phyloP scores from a whole-genome alignment of 2,797 vertebrate species.

The Epinephelus malabaricus region DNA sequence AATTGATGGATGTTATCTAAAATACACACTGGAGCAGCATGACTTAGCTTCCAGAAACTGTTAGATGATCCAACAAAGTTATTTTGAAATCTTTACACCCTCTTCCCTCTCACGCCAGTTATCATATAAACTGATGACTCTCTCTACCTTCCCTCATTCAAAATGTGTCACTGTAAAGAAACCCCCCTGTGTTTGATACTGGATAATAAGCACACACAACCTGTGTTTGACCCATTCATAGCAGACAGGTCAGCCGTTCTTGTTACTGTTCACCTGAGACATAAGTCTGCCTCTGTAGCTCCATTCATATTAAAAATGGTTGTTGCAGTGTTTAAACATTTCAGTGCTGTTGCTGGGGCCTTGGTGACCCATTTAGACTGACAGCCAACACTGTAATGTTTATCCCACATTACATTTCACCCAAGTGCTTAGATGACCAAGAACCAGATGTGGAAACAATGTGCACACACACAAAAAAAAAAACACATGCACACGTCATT shows the following conservation, averaged over 20 bases:
- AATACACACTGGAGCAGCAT: no score
- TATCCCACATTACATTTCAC: no score
- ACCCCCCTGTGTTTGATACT: neutral
- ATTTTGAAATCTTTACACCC: neutral
- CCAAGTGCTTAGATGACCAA: no score
- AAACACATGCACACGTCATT: no score
- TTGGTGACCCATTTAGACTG: no score
- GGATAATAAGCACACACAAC: constrained; percentile 14
- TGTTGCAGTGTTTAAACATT: neutral
- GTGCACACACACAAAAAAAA: no score
- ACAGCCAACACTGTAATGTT: no score
- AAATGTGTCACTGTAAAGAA: neutral
- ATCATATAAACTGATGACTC: neutral
- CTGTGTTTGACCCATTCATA: constrained; percentile 21
- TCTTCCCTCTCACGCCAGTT: neutral
- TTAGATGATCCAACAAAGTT: neutral
- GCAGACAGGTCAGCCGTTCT: no score
- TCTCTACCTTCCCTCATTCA: constrained; percentile 2
- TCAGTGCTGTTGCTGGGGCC: no score
- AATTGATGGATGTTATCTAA: no score
- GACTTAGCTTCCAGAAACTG: neutral
- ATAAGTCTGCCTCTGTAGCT: neutral
- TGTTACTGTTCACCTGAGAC: neutral
- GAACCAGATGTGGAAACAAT: no score
- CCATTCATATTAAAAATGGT: constrained; percentile 7